phyloP scores from a whole-genome alignment of 2,888 invertebrate genomes.

The Deroplatys truncata region DNA sequence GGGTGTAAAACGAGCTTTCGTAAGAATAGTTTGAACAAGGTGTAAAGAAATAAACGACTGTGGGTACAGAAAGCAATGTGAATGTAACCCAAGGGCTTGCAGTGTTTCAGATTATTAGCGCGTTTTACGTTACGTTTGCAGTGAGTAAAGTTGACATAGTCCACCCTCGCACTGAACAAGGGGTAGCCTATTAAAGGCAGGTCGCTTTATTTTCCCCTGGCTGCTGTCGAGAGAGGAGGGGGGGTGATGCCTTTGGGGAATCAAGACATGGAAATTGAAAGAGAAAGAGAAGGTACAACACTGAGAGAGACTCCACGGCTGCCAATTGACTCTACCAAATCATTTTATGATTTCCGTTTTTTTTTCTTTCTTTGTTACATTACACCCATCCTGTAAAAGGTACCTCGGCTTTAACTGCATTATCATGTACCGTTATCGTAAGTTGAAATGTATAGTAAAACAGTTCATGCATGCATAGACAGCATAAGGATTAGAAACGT shows the following conservation, averaged over 20 bases:
- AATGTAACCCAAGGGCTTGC: no score
- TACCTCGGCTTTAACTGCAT: no score
- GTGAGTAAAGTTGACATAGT: not conserved
- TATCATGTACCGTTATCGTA: no score
- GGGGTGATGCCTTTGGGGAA: not conserved
- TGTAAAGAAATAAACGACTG: no score
- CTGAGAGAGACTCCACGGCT: not conserved
- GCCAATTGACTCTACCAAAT: not conserved
- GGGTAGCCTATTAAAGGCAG: not conserved
- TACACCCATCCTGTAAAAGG: not conserved
- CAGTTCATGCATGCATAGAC: no score
- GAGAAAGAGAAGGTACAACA: not conserved
- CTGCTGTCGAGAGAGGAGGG: not conserved
- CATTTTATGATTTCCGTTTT: not conserved
- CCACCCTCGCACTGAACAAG: not conserved
- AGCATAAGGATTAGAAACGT: no score
- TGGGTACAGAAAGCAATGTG: no score
- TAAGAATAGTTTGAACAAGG: no score
- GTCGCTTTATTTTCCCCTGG: not conserved
- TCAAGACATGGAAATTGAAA: conserved; percentile 3
- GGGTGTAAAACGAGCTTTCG: no score
- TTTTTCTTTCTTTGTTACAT: not conserved
- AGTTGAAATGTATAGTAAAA: no score
- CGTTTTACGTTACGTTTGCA: no score
- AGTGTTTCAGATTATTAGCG: no score